Base-by-base conservation (phyloP, 2,888 invertebrate species). In the Plemyria rubiginata region DNA sequence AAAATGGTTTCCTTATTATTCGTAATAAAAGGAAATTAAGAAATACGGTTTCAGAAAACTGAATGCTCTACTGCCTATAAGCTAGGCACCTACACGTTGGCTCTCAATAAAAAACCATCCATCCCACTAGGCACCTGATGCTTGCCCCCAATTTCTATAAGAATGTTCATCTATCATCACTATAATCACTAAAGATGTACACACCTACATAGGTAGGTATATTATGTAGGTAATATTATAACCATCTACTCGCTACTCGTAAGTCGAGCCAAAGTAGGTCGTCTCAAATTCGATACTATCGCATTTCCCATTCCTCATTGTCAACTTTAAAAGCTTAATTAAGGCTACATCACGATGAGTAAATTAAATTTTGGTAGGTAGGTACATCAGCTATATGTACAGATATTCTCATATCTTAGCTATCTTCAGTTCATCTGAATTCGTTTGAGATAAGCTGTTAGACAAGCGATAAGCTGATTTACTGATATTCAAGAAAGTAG, bases 311-410 rank as follows among this genome's bases (percentile, higher is more conserved):
- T 85, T 82, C 83, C 75, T 85, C 82, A 81, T 84, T 83, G 83
- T 86, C 84, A 80, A 78, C 80, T 71, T 73, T 86, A 86, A 85
- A 82, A 85, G 81, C 85, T 85, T 81, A 85, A 86, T 86, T 85
- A 84, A 78, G 77, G 73, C 65, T 64, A 67, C 74, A 78, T 81
- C 83, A 83, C 78, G 81, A 74, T 59, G 46, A 58, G 45, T 64
- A 67, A 67, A 67, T 67, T 65, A 65, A 61, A 55, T 8, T 32
- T 32, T 5, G 0, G 4, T 29, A 0, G 29, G 29, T 29, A 29
- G 32, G 22, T 22, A 22, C 22, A 22, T 22, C 3, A 22, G 22
- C 22, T 32, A 32, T 32, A 32, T 6, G 32, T 32, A 32, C 5
- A 0, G 32, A 8, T 32, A 32, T 32, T 32, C 32, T 8, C 8